Base-by-base conservation (phyloP, 2,797 vertebrate genomes). In the Balearica regulorum region DNA sequence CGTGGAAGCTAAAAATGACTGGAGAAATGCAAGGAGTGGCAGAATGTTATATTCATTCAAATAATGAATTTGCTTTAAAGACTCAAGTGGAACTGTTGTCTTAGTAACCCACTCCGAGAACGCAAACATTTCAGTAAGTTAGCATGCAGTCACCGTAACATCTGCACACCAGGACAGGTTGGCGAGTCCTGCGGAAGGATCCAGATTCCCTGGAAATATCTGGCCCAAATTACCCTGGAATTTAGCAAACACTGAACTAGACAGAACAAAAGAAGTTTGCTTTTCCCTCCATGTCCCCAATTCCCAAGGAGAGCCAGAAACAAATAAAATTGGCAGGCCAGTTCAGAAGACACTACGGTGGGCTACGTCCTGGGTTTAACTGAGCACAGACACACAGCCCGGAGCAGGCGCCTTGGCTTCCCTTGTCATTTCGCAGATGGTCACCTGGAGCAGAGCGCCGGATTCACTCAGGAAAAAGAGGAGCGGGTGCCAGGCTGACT, bases 31-130 rank as follows among this genome's bases (percentile, higher is more conserved):
- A 35, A 76, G 91, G 71, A 94, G 85, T n/a, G 95, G 87, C 86
- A 93, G 83, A 65, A 92, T 80, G 80, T 90, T 86, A 79, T 88
- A 89, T 91, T 97, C 97, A 93, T 97, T 97, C 95, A 96, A 54
- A 94, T 91, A 73, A 97, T 57, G 95, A 95, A 93, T 91, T 95
- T 90, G 58, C 93, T 84, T 79, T 96, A 87, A 97, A 95, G 89
- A 85, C 93, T 35, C 12, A 5, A 51, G 81, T 39, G 94, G 89
- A 94, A 91, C 79, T 82, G 96, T 97, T 97, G 96, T 96, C 76
- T 81, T 95, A 97, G 96, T 94, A 98, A 97, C 97, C 61, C 33
- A 55, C 62, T 10, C 53, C 0, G 6, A 70, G 78, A 68, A 71
- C 5, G 28, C 87, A 91, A 91, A 60, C 57, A 61, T 64, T 83